Conservation (phyloP, 2,113 vertebrate genomes). For the Arizona elegans region DNA sequence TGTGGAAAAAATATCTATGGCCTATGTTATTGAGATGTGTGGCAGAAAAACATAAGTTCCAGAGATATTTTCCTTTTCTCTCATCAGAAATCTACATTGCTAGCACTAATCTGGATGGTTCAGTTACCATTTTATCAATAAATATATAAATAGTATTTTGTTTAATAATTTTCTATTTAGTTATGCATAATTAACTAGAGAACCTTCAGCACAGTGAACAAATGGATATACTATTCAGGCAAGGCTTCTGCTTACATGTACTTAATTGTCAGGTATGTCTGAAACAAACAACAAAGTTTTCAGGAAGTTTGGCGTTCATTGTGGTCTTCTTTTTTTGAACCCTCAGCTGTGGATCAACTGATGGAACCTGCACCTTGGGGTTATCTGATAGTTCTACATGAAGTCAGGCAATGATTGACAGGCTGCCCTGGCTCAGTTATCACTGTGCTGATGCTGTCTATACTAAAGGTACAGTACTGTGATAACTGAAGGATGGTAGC, state of each 20-base stretch:
- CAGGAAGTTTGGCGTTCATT: not conserved
- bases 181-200: not conserved
- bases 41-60: not conserved
- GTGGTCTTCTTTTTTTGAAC: rapidly evolving
- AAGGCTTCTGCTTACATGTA: not conserved
- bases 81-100: not conserved
- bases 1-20: not conserved
- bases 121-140: not conserved
- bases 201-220: not conserved
- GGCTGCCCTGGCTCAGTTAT: conserved; percentile 99
- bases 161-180: conserved; percentile 1
- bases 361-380: not conserved
- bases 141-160: not conserved
- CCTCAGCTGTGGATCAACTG: rapidly evolving
- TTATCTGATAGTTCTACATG: not conserved
- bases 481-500: conserved; percentile 99
- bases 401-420: conserved; percentile 71
- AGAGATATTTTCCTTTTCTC: not conserved
- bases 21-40: not conserved
- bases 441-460: conserved; percentile 99
- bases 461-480: conserved; percentile 99
- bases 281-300: not conserved
- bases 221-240: not conserved
- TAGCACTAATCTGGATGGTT: not conserved
- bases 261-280: not conserved